These are phyloP conservation scores for Eilema sororculum DNA, from an alignment of 2,888 invertebrate genomes.

Conservation along the genomic window DNA sequence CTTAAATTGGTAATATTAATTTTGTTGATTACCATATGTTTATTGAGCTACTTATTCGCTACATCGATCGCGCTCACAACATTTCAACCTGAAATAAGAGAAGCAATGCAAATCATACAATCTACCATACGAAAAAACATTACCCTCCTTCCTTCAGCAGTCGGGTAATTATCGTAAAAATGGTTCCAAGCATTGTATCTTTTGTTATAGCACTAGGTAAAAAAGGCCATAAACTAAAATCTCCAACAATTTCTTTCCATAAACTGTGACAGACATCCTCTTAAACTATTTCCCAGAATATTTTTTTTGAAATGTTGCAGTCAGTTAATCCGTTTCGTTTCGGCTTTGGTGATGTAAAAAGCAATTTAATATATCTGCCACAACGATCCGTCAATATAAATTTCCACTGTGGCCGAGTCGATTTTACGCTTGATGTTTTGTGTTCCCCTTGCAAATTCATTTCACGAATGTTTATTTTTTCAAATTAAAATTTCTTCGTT, in stretches of 20 bases:
- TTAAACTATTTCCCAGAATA: background rate
- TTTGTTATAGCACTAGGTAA: background rate
- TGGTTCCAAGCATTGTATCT: too few relatives aligned
- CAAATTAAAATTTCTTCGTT: conserved; percentile 49
- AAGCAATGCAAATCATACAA: too few relatives aligned
- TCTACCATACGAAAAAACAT: too few relatives aligned
- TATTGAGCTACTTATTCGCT: too few relatives aligned
- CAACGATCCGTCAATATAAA: conserved; percentile 52
- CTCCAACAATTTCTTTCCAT: background rate
- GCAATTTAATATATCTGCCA: conserved; percentile 48
- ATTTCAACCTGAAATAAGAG: too few relatives aligned
- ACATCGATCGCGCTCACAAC: too few relatives aligned
- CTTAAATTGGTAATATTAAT: too few relatives aligned
- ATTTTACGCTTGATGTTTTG: conserved; percentile 54
- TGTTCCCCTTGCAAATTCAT: conserved; percentile 40
- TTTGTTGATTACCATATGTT: too few relatives aligned
- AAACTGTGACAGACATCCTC: background rate
- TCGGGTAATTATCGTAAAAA: too few relatives aligned
- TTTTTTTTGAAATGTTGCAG: background rate
- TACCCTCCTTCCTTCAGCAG: too few relatives aligned
- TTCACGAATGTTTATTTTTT: conserved; percentile 43
- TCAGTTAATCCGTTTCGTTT: conserved; percentile 18
- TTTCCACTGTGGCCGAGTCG: conserved; percentile 43
- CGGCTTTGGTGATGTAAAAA: conserved; percentile 46
- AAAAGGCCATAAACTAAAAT: background rate